Conservation (phyloP, 2,797 vertebrate species). For the Periophthalmus magnuspinnatus region DNA sequence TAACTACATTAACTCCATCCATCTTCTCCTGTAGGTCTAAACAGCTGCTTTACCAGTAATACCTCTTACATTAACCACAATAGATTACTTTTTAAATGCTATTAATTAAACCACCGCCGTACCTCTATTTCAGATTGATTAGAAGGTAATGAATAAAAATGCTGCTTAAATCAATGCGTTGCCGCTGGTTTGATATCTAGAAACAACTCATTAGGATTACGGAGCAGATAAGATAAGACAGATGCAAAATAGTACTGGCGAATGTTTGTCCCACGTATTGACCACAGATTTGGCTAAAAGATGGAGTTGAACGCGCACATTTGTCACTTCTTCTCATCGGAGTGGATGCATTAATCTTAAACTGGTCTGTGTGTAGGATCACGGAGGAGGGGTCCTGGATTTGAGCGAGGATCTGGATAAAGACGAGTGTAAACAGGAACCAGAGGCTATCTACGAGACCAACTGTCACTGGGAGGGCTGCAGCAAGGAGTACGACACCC, state of each 20-base stretch:
- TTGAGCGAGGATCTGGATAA: conserved; percentile 95
- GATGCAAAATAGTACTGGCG: conserved; percentile 33
- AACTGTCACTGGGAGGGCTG: conserved; percentile 98
- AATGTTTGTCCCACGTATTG: conserved; percentile 22
- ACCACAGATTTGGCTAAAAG: conserved; percentile 18
- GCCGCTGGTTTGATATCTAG: conserved; percentile 12
- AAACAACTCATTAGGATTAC: conserved; percentile 39
- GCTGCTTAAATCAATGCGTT: conserved; percentile 43
- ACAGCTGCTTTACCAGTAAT: conserved; percentile 2
- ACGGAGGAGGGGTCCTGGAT: conserved; percentile 80
- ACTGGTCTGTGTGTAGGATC: conserved; percentile 77
- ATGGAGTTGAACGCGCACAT: conserved; percentile 1
- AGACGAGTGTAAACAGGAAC: conserved; percentile 96
- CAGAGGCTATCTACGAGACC: conserved; percentile 94
- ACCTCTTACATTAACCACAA: conserved; percentile 7
- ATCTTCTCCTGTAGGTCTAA: not conserved
- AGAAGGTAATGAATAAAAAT: conserved; percentile 22
- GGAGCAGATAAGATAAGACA: conserved; percentile 47
- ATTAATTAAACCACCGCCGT: not conserved
- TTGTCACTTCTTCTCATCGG: not conserved
- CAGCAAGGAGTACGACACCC: conserved; percentile 92
- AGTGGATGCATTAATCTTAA: not conserved
- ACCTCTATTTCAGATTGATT: conserved; percentile 30
- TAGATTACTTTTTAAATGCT: conserved; percentile 6
- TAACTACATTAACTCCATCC: not conserved